A percentile compares a stretch with the other conserved stretches of the same genome.
Conservation (phyloP, 2,888 invertebrate genomes). For the Andrena minutula region DNA sequence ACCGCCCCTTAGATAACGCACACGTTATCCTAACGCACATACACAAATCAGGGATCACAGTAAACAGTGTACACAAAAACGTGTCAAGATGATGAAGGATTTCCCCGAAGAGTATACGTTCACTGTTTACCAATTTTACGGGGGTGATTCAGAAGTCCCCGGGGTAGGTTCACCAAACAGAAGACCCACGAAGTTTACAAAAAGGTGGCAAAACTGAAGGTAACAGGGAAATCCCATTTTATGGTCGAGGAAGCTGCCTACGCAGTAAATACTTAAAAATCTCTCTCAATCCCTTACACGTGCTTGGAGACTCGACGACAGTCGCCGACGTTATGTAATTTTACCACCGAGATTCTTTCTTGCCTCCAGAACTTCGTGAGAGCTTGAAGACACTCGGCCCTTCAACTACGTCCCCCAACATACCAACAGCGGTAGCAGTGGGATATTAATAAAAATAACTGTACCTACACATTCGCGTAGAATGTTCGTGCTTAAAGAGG, state of each 20-base stretch:
- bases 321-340: conserved; percentile 19
- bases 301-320: not conserved
- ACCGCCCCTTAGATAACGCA: too few relatives aligned
- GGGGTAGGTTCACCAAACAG: not conserved
- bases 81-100: conserved; percentile 9
- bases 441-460: conserved; percentile 36
- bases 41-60: not conserved
- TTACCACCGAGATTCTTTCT: not conserved
- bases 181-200: conserved; percentile 6
- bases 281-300: not conserved
- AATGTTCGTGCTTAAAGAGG: not conserved
- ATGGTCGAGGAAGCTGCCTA: not conserved
- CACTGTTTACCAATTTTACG: not conserved
- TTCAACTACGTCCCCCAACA: not conserved
- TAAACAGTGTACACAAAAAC: not conserved
- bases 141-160: not conserved
- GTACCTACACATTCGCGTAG: conserved; percentile 32
- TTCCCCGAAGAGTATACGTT: conserved; percentile 1
- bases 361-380: not conserved
- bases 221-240: conserved; percentile 29
- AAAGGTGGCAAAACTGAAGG: not conserved
- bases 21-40: not conserved
- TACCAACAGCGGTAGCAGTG: conserved; percentile 21
- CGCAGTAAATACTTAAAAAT: not conserved
- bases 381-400: conserved; percentile 7